phyloP scores from a whole-genome alignment of 2,113 vertebrate genomes.

The Heptranchias perlo region DNA sequence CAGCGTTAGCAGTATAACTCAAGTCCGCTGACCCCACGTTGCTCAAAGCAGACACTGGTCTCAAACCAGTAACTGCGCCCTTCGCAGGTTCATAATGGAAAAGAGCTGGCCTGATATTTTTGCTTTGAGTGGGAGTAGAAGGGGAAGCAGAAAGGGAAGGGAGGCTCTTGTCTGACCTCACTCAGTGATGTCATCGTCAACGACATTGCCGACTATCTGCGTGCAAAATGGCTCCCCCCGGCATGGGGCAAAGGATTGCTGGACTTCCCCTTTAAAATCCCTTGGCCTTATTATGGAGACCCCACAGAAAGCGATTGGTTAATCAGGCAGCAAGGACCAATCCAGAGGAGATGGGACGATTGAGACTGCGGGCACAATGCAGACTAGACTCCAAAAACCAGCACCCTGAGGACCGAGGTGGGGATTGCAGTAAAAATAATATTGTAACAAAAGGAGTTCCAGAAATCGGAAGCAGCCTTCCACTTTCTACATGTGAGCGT shows the following conservation, averaged over 20 bases:
- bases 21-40: not conserved
- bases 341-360: not conserved
- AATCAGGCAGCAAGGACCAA: not conserved
- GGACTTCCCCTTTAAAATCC: not conserved
- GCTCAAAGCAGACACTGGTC: not conserved
- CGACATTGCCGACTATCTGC: not conserved
- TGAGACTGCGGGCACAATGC: not conserved
- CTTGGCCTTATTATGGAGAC: not conserved
- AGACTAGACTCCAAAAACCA: not conserved
- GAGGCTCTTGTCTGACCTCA: no score
- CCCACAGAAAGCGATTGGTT: not conserved
- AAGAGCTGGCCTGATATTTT: not conserved
- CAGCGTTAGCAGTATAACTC: no score
- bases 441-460: not conserved
- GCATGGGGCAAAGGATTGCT: not conserved
- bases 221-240: not conserved
- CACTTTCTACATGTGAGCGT: not conserved
- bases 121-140: not conserved
- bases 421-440: not conserved
- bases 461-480: no score
- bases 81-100: not conserved
- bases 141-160: not conserved
- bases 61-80: not conserved
- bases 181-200: not conserved
- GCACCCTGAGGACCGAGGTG: not conserved